Base-by-base conservation (phyloP, 2,113 vertebrate species). In the Lasiurus borealis region DNA sequence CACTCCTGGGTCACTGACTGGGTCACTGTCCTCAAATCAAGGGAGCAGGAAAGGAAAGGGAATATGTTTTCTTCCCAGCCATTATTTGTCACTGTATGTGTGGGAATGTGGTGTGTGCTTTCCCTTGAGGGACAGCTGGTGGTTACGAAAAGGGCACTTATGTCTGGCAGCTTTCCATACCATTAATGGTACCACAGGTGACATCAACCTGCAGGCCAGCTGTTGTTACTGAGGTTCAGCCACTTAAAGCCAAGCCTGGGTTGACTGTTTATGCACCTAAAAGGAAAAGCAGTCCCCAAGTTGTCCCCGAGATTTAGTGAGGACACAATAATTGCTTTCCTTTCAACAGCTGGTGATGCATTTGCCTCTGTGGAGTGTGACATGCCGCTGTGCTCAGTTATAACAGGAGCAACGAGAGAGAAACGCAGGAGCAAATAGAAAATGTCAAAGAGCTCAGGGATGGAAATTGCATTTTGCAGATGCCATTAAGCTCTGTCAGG, bases 251-350 rank as follows among this genome's bases (percentile, higher is more conserved):
- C 69, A 90, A 90, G 97, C 96, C 76, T 23, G 71, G 95, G 85
- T 2, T 57, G 94, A 75, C 93, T 98, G 95, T 97, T 98, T 95
- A 94, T 96, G 46, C 85, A 72, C 95, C 94, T 97, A 97, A 97
- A 96, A 95, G 93, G 90, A 84, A 95, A 97, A 91, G 94, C 87
- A 75, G 90, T 93, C 93, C 85, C 95, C 96, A 95, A 76, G 94
- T 95, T 76, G 52, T 85, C 90, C 95, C 86, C 15, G 72, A 96
- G 97, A 98, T 97, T 98, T 96, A 98, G 96, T 0, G 8, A 94
- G 97, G 94, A 96, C 91, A 89, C 95, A 97, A 90, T 98, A 98
- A 98, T 98, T 98, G 97, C 98, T 97, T 98, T 95, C 93, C 97
- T 98, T 97, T 97, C 96, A 96, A 76, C 82, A 90, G 97, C 93